Evolutionary conservation across 2,888 invertebrate species (phyloP).

Genomic region (Noctuana brunneofusca): DNA sequence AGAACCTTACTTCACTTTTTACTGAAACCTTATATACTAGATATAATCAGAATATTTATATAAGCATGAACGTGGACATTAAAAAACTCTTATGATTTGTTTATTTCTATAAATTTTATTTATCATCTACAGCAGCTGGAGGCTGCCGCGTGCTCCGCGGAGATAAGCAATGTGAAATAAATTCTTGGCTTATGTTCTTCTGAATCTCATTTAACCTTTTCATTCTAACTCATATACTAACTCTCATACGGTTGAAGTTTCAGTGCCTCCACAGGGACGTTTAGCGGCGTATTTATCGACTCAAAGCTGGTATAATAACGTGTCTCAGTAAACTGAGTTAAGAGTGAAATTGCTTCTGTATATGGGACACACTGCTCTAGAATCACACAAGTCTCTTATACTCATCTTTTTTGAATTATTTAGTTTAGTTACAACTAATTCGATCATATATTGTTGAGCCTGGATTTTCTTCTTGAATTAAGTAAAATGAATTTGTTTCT

Average conservation of each 20-base stretch:
- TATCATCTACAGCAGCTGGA: conserved; percentile 21
- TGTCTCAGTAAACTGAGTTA: conserved; percentile 15
- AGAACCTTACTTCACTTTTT: no score
- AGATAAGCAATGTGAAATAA: conserved; percentile 31
- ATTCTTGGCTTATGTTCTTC: conserved; percentile 25
- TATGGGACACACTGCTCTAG: not conserved
- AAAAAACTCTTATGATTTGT: no score
- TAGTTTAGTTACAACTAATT: not conserved
- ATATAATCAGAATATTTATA: not conserved
- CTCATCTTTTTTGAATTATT: not conserved
- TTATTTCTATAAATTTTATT: conserved; percentile 24
- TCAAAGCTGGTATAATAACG: conserved; percentile 14
- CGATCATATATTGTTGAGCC: not conserved
- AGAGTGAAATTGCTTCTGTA: conserved; percentile 15
- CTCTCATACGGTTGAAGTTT: conserved; percentile 2
- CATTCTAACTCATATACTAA: conserved; percentile 11
- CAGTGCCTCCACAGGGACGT: not conserved
- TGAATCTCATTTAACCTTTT: not conserved
- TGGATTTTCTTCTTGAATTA: no score
- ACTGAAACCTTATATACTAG: not conserved
- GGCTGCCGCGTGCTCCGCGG: conserved; percentile 23
- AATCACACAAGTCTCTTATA: not conserved
- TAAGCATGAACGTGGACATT: not conserved
- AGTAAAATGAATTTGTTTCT: no score
- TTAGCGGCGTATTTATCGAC: conserved; percentile 16